Percentiles rank a stretch among this genome's conserved stretches.
phyloP scores from a whole-genome alignment of 1,140 invertebrate genomes.

The Heterodera carotae region DNA sequence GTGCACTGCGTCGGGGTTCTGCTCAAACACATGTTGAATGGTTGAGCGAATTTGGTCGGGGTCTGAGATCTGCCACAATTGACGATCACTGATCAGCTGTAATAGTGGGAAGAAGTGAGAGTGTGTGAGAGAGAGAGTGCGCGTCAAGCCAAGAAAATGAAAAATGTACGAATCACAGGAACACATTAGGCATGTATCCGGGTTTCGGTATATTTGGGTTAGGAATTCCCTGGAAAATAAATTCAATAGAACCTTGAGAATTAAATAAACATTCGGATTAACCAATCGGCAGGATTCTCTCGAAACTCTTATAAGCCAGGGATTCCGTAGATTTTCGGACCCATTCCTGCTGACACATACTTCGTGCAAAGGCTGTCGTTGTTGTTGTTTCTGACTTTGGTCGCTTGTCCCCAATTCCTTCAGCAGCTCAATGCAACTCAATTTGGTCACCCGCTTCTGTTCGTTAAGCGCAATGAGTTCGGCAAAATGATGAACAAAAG shows the following conservation, averaged over 20 bases:
- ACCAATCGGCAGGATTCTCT: too few relatives aligned
- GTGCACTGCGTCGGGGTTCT: not conserved
- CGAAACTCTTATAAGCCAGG: too few relatives aligned
- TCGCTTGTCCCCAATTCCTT: conserved; percentile 24
- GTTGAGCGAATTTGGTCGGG: conserved; percentile 3
- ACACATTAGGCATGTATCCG: too few relatives aligned
- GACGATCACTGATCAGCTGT: conserved; percentile 22
- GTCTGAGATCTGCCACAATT: conserved; percentile 32
- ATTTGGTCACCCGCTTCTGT: conserved; percentile 26
- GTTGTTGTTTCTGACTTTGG: too few relatives aligned
- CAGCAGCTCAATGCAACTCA: conserved; percentile 34
- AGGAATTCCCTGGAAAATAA: too few relatives aligned
- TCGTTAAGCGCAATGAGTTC: conserved; percentile 27
- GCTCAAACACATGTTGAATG: not conserved
- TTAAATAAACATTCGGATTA: too few relatives aligned
- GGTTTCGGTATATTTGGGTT: too few relatives aligned
- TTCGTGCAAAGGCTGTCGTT: not conserved
- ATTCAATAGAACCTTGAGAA: too few relatives aligned
- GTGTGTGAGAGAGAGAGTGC: too few relatives aligned
- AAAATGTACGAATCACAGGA: not conserved
- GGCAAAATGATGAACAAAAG: conserved; percentile 13
- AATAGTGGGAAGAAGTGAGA: too few relatives aligned
- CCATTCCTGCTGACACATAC: not conserved
- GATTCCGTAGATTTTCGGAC: too few relatives aligned
- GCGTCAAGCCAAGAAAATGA: too few relatives aligned